Evolutionary conservation across 2,113 vertebrate species (phyloP), one percentile per base, ranked within the genome.

Genomic region (Zosterops lateralis): DNA sequence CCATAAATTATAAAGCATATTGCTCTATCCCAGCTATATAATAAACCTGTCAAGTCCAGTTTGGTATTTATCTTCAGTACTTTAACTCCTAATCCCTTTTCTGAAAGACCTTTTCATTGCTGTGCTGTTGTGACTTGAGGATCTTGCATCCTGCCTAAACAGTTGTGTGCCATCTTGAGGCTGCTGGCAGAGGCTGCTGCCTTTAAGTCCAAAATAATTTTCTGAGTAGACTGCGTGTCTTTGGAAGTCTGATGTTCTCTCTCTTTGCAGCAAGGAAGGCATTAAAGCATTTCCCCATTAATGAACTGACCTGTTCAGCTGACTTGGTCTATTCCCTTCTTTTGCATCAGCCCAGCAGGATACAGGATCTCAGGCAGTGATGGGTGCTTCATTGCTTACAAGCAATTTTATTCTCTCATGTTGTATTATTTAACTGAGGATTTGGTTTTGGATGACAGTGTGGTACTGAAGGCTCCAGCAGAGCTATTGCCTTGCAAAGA

Each of bases 121-220:
- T 77, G 32, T 47, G 84, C 47, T 66, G 4, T 25, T 89, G 62
- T 51, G 89, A 61, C 21, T 25, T 48, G 70, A 54, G 67, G 50
- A 7, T 70, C 57, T 71, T 64, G 67, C 79, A n/a, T 48, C 77
- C 84, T 78, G 76, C 51, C 36, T 58, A 11, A 66, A 54, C 13
- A 16, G 50, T 44, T 40, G 25, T 32, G 70, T 10, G 7, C 45
- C 65, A 40, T 47, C 57, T 45, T 82, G 42, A 76, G 54, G 77
- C 91, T 94, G 77, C 84, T 96, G 89, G 86, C 84, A 89, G 57
- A 57, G 38, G 58, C 74, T 10, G 17, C 89, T 85, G 64, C 74
- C 61, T 92, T 76, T 53, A 5, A 51, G 32, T 68, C 87, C 87
- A 93, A 87, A 92, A 95, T 54, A 45, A 71, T 65, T 29, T 57